Conservation (phyloP, 1,140 invertebrate genomes). For the Trialeurodes vaporariorum region DNA sequence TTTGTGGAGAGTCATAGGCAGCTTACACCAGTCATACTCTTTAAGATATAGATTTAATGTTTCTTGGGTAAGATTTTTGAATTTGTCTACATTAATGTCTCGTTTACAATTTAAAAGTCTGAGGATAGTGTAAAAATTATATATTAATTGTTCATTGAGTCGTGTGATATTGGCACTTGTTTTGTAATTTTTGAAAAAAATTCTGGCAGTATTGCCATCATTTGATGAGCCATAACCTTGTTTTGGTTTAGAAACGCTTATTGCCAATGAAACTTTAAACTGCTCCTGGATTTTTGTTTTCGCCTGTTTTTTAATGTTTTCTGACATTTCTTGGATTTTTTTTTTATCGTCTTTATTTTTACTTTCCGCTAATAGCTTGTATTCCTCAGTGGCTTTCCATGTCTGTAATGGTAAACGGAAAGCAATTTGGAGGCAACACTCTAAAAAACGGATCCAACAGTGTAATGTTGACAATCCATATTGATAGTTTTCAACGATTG, state of each 20-base stretch:
- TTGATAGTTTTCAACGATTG: background rate
- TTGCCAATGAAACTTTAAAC: constrained; percentile 6
- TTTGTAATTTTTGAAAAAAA: constrained; percentile 20
- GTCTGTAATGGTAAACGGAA: background rate
- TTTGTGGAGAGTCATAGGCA: constrained; percentile 22
- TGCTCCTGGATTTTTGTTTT: background rate
- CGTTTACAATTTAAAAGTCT: constrained; percentile 28
- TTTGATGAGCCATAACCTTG: constrained; percentile 10
- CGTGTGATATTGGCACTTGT: constrained; percentile 29
- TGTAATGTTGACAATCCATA: background rate
- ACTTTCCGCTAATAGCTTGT: background rate
- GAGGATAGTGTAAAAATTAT: constrained; percentile 27
- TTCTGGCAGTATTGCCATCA: constrained; percentile 6
- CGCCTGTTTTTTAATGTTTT: background rate
- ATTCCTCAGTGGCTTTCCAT: background rate
- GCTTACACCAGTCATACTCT: constrained; percentile 27
- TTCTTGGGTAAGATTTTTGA: constrained; percentile 22
- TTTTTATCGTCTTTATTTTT: background rate
- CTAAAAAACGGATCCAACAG: constrained; percentile 5
- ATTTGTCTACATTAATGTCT: constrained; percentile 18
- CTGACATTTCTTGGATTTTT: background rate
- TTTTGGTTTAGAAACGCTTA: constrained; percentile 18
- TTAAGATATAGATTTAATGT: constrained; percentile 22
- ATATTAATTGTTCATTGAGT: constrained; percentile 29
- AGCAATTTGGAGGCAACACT: background rate